Conservation (phyloP, 2,113 vertebrate genomes). For the mouse (Mus musculus) region GRCm39 chr5:97590501-97591000, state of each 20-base stretch:
- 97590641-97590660: background rate
- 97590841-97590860: fast-evolving
- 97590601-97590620: background rate
- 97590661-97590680: background rate
- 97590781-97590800: background rate
- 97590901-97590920: background rate
- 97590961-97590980: background rate
- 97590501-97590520: background rate
- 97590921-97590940: background rate
- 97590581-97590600: background rate
- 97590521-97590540: background rate
- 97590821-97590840: background rate
- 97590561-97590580: background rate
- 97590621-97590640: background rate
- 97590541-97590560: background rate
- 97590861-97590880: background rate
- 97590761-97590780: too few relatives aligned
- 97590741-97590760: background rate
- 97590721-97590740: background rate
- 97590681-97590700: background rate
- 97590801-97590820: background rate
- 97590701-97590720: background rate
- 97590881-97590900: background rate
- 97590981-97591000: background rate
- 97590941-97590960: background rate